A percentile compares a stretch with the other conserved stretches of the same genome.
These are phyloP conservation scores for Aurelia aurita complex sp. Pacific DNA, from an alignment of 30 jellyfish, hydroid and myxozoan genomes.

Conservation along the genomic window DNA sequence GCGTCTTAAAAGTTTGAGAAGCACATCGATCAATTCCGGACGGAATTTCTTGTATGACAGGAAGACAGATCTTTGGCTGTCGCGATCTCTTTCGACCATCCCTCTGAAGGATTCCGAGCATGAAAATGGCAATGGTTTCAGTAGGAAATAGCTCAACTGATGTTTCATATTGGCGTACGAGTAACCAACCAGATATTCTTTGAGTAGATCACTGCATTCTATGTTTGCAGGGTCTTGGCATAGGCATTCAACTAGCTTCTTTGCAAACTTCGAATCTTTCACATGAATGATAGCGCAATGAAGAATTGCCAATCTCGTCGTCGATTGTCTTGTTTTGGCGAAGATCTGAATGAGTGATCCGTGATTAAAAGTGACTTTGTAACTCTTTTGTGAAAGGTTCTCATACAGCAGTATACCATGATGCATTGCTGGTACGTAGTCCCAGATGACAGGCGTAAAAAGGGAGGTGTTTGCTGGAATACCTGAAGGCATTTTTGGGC, in stretches of 20 bases:
- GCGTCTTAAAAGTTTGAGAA: conserved; percentile 58
- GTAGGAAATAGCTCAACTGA: conserved; percentile 30
- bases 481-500: conserved; percentile 27
- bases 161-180: conserved; percentile 79
- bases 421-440: conserved; percentile 52
- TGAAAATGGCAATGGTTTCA: conserved; percentile 81
- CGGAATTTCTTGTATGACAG: conserved; percentile 63
- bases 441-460: conserved; percentile 55
- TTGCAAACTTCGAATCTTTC: conserved; percentile 53
- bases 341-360: conserved; percentile 35
- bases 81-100: conserved; percentile 73
- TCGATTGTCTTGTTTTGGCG: conserved; percentile 55
- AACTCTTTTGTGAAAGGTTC: conserved; percentile 54
- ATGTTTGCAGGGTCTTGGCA: conserved; percentile 92
- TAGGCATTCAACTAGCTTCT: conserved; percentile 70
- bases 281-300: conserved; percentile 85
- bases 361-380: conserved; percentile 53
- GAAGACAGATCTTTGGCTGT: conserved; percentile 51
- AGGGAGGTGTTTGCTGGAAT: conserved; percentile 23
- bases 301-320: conserved; percentile 73
- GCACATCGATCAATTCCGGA: conserved; percentile 44
- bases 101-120: conserved; percentile 77
- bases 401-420: conserved; percentile 54
- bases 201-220: conserved; percentile 71
- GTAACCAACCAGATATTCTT: conserved; percentile 73